Percentiles rank a stretch among this genome's conserved stretches.
These are phyloP conservation scores for Aporophyla lueneburgensis DNA, from an alignment of 2,888 invertebrate species.

Conservation along the genomic window DNA sequence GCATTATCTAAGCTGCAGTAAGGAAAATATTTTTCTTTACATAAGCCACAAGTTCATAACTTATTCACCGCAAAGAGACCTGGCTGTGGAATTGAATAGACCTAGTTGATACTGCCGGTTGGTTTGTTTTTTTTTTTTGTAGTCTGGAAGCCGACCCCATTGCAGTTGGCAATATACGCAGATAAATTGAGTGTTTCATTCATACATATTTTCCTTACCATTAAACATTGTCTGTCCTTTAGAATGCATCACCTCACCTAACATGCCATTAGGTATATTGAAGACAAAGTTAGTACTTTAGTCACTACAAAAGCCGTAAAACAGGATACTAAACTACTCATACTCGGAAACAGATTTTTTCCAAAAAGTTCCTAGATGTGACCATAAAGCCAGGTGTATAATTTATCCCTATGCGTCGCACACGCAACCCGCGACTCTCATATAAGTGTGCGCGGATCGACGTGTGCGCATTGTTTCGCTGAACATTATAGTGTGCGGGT, in stretches of 20 bases:
- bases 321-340: background rate
- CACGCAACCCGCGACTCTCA: conserved; percentile 56
- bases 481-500: conserved; percentile 67
- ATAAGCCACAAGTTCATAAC: background rate
- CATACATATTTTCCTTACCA: background rate
- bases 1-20: background rate
- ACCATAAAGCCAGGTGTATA: conserved; percentile 35
- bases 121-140: background rate
- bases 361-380: conserved; percentile 22
- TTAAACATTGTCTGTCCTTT: background rate
- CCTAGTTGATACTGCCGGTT: no score
- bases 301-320: background rate
- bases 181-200: background rate
- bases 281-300: background rate
- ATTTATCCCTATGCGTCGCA: conserved; percentile 53
- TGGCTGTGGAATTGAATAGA: background rate
- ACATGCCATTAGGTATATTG: background rate
- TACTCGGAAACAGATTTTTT: conserved; percentile 21
- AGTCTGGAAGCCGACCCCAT: background rate
- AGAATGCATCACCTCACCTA: background rate
- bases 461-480: conserved; percentile 72
- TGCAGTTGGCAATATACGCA: background rate
- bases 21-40: background rate
- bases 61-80: background rate
- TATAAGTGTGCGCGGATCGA: conserved; percentile 71